Conservation (phyloP, 1,140 invertebrate genomes). For the Drosophila bipectinata region DNA sequence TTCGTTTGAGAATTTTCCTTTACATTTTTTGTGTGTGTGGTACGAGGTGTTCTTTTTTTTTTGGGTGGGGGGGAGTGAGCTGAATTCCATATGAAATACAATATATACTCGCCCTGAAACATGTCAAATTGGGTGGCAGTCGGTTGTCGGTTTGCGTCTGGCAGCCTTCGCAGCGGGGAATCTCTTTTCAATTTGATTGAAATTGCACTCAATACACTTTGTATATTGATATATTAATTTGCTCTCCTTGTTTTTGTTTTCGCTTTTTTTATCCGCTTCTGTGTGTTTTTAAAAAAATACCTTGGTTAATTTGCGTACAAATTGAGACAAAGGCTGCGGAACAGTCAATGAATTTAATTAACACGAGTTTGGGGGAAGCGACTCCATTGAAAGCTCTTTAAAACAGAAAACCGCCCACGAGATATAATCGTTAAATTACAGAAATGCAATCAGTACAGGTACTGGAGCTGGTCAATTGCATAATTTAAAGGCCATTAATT, state of each 20-base stretch:
- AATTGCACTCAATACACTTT: constrained; percentile 77
- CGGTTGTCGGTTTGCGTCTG: constrained; percentile 61
- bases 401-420: constrained; percentile 2
- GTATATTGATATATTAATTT: constrained; percentile 82
- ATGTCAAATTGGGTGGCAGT: constrained; percentile 73
- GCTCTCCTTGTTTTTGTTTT: constrained; percentile 44
- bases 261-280: constrained; percentile 11
- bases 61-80: not conserved
- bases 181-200: constrained; percentile 76
- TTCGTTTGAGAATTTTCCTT: constrained; percentile 79
- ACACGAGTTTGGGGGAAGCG: constrained; percentile 21
- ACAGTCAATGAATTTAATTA: constrained; percentile 64
- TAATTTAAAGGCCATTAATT: not conserved
- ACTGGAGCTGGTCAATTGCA: not conserved
- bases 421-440: not conserved
- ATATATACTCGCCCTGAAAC: constrained; percentile 62
- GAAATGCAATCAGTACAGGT: constrained; percentile 1
- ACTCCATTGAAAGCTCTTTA: constrained; percentile 14
- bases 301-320: constrained; percentile 73
- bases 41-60: constrained; percentile 6
- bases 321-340: constrained; percentile 66
- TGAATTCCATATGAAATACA: constrained; percentile 42
- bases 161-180: constrained; percentile 62
- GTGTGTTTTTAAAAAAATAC: constrained; percentile 61
- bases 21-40: constrained; percentile 27